Evolutionary conservation across 2,797 vertebrate species (phyloP).

Genomic region (Rallus crepitans): DNA sequence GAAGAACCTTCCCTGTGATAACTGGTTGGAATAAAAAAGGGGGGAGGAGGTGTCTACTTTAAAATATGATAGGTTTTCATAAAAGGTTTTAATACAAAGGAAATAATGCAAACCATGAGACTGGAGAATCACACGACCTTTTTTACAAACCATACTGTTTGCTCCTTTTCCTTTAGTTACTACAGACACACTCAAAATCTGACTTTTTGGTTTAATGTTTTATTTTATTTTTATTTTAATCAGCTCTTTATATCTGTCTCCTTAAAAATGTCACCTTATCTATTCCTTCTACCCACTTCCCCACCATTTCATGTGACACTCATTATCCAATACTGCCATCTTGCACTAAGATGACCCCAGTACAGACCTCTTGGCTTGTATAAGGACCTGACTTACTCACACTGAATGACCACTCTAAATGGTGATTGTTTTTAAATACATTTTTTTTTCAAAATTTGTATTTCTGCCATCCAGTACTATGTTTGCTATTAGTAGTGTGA

Average conservation of each 20-base stretch:
- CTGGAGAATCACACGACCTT: not conserved
- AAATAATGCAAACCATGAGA: not conserved
- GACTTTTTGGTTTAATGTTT: not conserved
- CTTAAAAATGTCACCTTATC: not conserved
- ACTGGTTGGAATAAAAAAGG: not conserved
- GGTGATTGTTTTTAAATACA: not conserved
- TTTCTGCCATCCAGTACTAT: not conserved
- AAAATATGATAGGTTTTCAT: not conserved
- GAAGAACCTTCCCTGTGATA: not conserved
- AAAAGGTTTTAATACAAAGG: not conserved
- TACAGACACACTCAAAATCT: not conserved
- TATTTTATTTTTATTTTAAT: not conserved
- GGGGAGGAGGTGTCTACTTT: accelerated
- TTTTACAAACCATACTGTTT: not conserved
- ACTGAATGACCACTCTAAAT: not conserved
- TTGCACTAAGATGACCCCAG: not conserved
- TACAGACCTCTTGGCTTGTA: not conserved
- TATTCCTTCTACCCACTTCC: not conserved
- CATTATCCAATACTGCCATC: not conserved
- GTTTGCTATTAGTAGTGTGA: not conserved
- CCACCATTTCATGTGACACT: not conserved
- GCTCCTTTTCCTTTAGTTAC: not conserved
- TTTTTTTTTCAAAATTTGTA: not conserved
- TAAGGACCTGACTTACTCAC: not conserved
- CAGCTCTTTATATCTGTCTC: not conserved